Evolutionary conservation across 2,797 vertebrate species (phyloP), one percentile per base, ranked within the genome.

Genomic region (Apodemus agrarius): DNA sequence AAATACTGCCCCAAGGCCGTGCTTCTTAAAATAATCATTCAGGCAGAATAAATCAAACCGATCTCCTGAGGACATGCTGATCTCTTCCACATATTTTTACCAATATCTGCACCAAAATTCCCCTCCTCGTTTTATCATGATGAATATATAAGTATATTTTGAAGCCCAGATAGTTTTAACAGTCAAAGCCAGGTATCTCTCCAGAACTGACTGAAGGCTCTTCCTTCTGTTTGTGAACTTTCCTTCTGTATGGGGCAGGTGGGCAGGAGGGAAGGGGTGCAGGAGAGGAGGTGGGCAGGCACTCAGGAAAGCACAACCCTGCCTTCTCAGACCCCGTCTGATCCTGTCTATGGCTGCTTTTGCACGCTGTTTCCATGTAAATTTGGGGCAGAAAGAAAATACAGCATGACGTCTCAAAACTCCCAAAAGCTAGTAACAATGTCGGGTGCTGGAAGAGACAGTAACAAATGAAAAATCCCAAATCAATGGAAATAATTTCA

Each of bases 101-200:
- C 10, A 90, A 63, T 63, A 67, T 46, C 75, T 61, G 19, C 6
- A 76, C 72, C 86, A 81, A 96, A 96, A 95, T 59, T 24, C 21
- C 31, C 61, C 21, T 84, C 72, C 34, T 29, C 37, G 19, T 90
- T 61, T 82, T 81, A 91, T 65, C 6, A 59, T n/a, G 17, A 59
- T 37, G 46, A 96, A 85, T 78, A 75, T 69, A 31, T 67, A 91
- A 81, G 26, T n/a, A 21, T 14, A 93, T 82, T 90, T 79, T 93
- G 40, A 94, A 92, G n/a, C 31, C 79, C 16, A 93, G 43, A 93
- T 11, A 78, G 13, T 4, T 54, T 65, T 22, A 78, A 80, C 21
- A 80, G 72, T 76, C 79, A 67, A 7, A 92, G 43, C 34, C 80
- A 95, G 59, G 54, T 76, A 79, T 3, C 1, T 34, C 81, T 79